Percentiles rank a stretch among this genome's conserved stretches.
Evolutionary conservation across 2,113 vertebrate genomes (phyloP).

Genomic region (Carassius carassius): DNA sequence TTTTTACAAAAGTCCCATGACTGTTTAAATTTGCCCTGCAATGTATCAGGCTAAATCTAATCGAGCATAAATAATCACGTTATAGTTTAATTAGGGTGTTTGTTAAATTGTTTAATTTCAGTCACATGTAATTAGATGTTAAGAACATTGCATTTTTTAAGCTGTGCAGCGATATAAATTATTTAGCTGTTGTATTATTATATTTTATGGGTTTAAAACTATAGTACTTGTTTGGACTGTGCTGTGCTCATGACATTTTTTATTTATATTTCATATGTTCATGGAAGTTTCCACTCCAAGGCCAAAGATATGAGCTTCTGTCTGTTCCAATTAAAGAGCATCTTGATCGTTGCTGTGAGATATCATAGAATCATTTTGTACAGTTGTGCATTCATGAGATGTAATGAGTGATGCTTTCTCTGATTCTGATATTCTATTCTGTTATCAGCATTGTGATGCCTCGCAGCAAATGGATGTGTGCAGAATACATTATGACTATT

Average conservation of each 20-base stretch:
- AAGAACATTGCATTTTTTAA: neutral
- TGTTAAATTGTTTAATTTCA: conserved; percentile 6
- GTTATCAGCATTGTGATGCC: conserved; percentile 33
- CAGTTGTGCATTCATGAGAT: conserved; percentile 12
- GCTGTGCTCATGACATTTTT: neutral
- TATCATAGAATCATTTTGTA: conserved; percentile 8
- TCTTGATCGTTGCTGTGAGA: conserved; percentile 11
- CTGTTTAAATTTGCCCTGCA: neutral
- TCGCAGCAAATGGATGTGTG: conserved; percentile 6
- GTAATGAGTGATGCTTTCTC: conserved; percentile 21
- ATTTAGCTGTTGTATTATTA: neutral
- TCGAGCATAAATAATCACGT: neutral
- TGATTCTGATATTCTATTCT: conserved; percentile 27
- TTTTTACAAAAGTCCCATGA: neutral
- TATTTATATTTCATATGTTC: neutral
- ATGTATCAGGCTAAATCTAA: neutral
- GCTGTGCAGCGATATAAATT: neutral
- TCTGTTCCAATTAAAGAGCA: neutral
- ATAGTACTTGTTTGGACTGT: neutral
- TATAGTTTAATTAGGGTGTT: neutral
- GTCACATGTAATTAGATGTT: neutral
- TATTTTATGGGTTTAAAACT: neutral
- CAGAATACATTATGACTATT: neutral
- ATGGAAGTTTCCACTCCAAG: neutral
- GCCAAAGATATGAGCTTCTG: neutral